A percentile compares a stretch with the other conserved stretches of the same genome.
Conservation (phyloP, 2,113 vertebrate genomes). For the Podarcis cretensis region DNA sequence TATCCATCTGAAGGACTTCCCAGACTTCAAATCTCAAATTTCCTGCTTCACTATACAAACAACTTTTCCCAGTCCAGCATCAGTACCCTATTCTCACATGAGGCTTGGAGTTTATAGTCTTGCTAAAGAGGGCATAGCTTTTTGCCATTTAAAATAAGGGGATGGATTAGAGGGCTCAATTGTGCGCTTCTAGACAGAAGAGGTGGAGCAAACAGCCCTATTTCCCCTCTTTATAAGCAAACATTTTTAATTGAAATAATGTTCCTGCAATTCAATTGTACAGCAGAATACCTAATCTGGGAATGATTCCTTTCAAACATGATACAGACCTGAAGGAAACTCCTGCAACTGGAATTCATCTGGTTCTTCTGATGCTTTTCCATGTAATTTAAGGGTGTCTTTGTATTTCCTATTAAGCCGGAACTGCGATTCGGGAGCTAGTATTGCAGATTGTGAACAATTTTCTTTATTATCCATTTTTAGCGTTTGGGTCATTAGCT, state of each 20-base stretch:
- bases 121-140: neutral
- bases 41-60: neutral
- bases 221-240: neutral
- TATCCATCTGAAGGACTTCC: neutral
- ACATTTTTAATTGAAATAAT: neutral
- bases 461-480: conserved; percentile 82
- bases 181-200: too few species aligned
- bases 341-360: conserved; percentile 80
- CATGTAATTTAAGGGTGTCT: conserved; percentile 93
- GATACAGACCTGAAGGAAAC: conserved; percentile 81
- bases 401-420: conserved; percentile 87
- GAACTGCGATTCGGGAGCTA: conserved; percentile 80
- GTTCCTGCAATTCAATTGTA: neutral
- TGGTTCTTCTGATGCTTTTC: conserved; percentile 81
- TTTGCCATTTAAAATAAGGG: neutral
- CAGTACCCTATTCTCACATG: neutral
- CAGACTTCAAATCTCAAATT: neutral
- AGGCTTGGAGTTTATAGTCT: neutral
- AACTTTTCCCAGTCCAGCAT: neutral
- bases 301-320: neutral
- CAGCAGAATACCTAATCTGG: neutral
- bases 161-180: neutral
- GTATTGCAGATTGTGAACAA: conserved; percentile 63
- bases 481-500: conserved; percentile 93
- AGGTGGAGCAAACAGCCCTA: neutral